Evolutionary conservation across 2,797 vertebrate species (phyloP), one percentile per base, ranked within the genome.

Genomic region (Cyclopterus lumpus): DNA sequence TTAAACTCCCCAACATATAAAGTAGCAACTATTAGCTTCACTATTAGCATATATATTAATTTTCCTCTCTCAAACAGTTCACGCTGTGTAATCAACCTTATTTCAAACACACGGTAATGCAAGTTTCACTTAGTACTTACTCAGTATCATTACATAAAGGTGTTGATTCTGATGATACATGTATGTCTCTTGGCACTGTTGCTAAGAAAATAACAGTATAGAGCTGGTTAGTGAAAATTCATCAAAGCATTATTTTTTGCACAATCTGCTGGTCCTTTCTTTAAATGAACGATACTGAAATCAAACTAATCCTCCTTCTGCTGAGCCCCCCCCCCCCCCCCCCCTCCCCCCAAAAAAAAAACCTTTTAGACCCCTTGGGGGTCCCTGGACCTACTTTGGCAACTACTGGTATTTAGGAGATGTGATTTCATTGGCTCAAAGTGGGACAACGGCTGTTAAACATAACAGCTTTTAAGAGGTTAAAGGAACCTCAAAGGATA

Each of bases 401-500:
- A 89, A 87, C 81, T 80, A 73, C 77, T 86, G 75, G 71, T 85
- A 74, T 86, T 85, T 77, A 78, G 82, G 76, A 77, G 75, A 82
- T 75, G 73, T 75, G 75, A 86, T 87, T 84, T 85, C 82, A 91
- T 84, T 88, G 86, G 90, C 71, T 86, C 64, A 91, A 86, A 85
- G 84, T 88, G 82, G 87, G 68, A 58, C 84, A 84, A n/a, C 4
- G 40, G 55, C 74, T 73, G 57, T 72, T 75, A 78, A 81, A 77
- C 75, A 71, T 71, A 68, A 58, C 70, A 36, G 72, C 75, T 66
- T 78, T 83, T 76, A 78, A 71, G 62, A 80, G 32, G 79, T 81
- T 84, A 82, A 73, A 81, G 65, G 26, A 89, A 75, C 73, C 67
- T 72, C 64, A n/a, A 72, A 84, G 72, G 80, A 80, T 49, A 62